Evolutionary conservation across 1,140 invertebrate genomes (phyloP).

Genomic region (Pseudomyrmex dendroicus): DNA sequence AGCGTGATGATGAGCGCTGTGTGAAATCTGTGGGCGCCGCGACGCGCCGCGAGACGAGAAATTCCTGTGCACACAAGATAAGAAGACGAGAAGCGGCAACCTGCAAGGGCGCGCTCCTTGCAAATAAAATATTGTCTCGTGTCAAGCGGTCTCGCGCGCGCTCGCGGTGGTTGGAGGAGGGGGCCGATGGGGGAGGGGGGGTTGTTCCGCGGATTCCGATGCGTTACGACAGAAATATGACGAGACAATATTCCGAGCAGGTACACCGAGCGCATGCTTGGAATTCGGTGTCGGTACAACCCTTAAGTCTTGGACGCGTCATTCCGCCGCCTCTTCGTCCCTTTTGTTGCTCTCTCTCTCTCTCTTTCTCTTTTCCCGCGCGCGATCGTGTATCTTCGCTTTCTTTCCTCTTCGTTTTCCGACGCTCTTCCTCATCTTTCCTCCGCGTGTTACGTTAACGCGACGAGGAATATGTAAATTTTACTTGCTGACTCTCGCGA

Average conservation of each 20-base stretch:
- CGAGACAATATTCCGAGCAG: constrained; percentile 77
- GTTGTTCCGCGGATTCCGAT: constrained; percentile 23
- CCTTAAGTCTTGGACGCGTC: constrained; percentile 62
- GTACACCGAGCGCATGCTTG: constrained; percentile 70
- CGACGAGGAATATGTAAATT: constrained; percentile 62
- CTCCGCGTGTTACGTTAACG: constrained; percentile 38
- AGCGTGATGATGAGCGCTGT: neutral
- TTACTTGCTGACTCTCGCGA: constrained; percentile 44
- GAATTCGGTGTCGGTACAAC: constrained; percentile 70
- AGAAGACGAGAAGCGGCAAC: constrained; percentile 67
- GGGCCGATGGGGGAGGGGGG: neutral
- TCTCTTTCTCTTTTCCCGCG: constrained; percentile 3
- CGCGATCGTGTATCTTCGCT: constrained; percentile 8
- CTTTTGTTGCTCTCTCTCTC: neutral
- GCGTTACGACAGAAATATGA: constrained; percentile 75
- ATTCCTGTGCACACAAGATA: constrained; percentile 79
- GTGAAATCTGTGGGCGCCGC: constrained; percentile 55
- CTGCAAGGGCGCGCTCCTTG: constrained; percentile 70
- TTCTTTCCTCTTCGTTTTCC: neutral
- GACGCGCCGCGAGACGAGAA: constrained; percentile 45
- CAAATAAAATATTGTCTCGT: constrained; percentile 79
- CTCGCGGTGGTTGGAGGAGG: neutral
- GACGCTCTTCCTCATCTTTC: neutral
- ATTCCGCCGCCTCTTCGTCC: neutral
- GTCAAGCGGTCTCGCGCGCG: constrained; percentile 57